Evolutionary conservation across 1,140 invertebrate genomes (phyloP).

Genomic region (Venturia canescens): DNA sequence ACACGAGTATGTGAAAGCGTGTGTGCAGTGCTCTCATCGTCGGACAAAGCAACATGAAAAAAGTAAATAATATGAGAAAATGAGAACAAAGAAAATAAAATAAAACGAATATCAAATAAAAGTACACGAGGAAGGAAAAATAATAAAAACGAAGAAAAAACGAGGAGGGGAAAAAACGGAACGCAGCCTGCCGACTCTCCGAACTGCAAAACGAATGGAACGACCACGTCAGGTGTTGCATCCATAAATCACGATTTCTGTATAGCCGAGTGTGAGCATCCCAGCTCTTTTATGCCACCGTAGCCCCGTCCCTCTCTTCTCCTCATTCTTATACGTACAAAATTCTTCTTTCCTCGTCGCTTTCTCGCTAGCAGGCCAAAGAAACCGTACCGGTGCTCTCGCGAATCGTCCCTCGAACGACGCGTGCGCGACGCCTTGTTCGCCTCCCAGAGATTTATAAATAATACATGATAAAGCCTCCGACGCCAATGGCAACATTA

Average conservation of each 20-base stretch:
- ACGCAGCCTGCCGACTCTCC: conserved; percentile 66
- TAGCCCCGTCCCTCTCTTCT: neutral
- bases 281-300: conserved; percentile 2
- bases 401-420: neutral
- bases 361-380: neutral
- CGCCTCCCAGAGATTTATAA: neutral
- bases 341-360: neutral
- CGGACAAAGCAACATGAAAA: neutral
- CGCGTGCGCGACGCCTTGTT: conserved; percentile 18
- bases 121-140: no score
- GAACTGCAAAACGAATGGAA: conserved; percentile 69
- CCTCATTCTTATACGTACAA: neutral
- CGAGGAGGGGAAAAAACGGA: conserved; percentile 60
- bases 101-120: no score
- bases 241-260: conserved; percentile 68
- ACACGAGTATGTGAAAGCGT: neutral
- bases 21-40: neutral
- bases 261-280: conserved; percentile 4
- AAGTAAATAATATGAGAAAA: neutral
- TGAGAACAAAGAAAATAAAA: neutral
- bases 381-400: neutral
- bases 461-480: neutral
- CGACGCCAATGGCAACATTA: neutral
- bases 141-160: neutral
- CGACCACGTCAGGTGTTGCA: conserved; percentile 68